Percentiles rank a stretch among this genome's conserved stretches.
These are phyloP conservation scores for Camptogramma bilineatum DNA, from an alignment of 2,888 invertebrate species.

Conservation along the genomic window DNA sequence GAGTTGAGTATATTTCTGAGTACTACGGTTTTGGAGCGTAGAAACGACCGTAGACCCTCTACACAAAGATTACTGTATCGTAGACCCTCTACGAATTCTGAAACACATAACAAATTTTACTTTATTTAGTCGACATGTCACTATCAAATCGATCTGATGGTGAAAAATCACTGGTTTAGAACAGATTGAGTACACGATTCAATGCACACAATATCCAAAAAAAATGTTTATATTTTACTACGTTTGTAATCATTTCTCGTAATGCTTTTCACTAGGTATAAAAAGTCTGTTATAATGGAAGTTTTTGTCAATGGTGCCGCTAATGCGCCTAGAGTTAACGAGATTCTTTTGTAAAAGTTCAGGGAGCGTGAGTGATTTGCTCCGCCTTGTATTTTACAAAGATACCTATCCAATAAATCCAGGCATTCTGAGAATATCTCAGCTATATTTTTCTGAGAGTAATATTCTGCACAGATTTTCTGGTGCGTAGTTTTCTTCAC, in stretches of 20 bases:
- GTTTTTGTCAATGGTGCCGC: conserved; percentile 41
- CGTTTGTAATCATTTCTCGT: conserved; percentile 20
- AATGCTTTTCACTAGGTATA: conserved; percentile 35
- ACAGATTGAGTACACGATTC: not conserved
- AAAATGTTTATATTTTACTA: conserved; percentile 8
- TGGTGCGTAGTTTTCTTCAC: not conserved
- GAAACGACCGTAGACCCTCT: not conserved
- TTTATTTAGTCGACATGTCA: not conserved
- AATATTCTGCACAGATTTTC: not conserved
- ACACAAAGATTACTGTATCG: not conserved
- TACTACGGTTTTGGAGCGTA: not conserved
- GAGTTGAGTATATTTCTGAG: not conserved
- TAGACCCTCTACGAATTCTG: not conserved
- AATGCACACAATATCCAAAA: conserved; percentile 4
- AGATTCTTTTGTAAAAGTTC: conserved; percentile 46
- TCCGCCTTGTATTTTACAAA: conserved; percentile 16
- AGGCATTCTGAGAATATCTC: not conserved
- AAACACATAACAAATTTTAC: not conserved
- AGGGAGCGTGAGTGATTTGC: conserved; percentile 25
- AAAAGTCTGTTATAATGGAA: conserved; percentile 22
- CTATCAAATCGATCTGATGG: not conserved
- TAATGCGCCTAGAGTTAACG: conserved; percentile 47
- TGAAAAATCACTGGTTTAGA: not conserved
- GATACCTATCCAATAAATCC: conserved; percentile 24
- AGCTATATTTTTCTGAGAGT: conserved; percentile 7